A percentile compares a stretch with the other conserved stretches of the same genome.
Conservation (phyloP, 2,113 vertebrate genomes). For the Cyanoramphus novaezelandiae region DNA sequence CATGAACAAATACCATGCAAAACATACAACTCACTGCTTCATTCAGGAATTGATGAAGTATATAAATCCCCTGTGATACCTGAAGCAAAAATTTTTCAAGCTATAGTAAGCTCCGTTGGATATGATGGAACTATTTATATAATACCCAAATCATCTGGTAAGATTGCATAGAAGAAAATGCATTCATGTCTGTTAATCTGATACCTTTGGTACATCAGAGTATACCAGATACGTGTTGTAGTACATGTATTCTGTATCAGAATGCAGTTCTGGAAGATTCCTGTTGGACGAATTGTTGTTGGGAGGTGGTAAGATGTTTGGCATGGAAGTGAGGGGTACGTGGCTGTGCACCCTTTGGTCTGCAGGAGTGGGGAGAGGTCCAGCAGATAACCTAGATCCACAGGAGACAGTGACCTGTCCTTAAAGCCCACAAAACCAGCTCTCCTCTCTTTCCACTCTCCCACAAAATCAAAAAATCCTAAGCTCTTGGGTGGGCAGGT, state of each 20-base stretch:
- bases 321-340: rapidly evolving
- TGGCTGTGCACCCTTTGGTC: background rate
- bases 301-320: background rate
- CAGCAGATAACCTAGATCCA: rapidly evolving
- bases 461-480: background rate
- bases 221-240: rapidly evolving
- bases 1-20: background rate
- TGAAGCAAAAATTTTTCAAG: constrained; percentile 62
- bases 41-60: constrained; percentile 5
- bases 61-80: constrained; percentile 85
- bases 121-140: constrained; percentile 85
- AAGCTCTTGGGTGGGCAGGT: rapidly evolving
- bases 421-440: rapidly evolving
- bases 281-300: background rate
- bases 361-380: background rate
- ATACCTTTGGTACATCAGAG: background rate
- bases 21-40: background rate
- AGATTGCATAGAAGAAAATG: background rate
- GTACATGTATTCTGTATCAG: background rate
- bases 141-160: constrained; percentile 77
- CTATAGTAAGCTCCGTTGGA: constrained; percentile 80
- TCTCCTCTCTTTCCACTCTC: background rate
- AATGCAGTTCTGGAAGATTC: background rate
- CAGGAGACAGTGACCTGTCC: background rate
- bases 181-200: background rate